Evolutionary conservation across 2,797 vertebrate genomes (phyloP), one percentile per base, ranked within the genome.

Genomic region (Alfaro cultratus): DNA sequence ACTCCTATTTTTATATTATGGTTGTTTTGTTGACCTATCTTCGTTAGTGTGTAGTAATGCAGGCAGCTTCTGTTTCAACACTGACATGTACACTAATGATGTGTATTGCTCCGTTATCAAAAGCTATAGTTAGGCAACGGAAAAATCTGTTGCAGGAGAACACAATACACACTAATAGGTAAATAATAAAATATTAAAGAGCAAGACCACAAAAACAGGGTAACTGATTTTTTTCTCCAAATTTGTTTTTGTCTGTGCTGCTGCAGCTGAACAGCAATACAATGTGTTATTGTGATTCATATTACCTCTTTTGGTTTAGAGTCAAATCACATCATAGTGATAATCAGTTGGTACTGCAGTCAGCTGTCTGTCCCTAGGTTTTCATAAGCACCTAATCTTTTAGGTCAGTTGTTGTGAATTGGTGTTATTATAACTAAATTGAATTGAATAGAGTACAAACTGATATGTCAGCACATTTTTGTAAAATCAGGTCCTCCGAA

Each of bases 181-280:
- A 82, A 82, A 77, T 70, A 47, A 73, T 75, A 18, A 55, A 75
- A 80, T 64, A 9, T 71, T 75, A 62, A 75, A 64, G 31, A 74
- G 36, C 31, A 62, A 75, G n/a, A 16, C 49, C 46, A 34, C 41
- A 74, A 47, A 75, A 62, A 34, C 46, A n/a, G 34, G 36, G 29
- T 79, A 73, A 72, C 36, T 76, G 67, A 47, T 76, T 74, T 73
- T 70, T 71, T 53, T 15, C 43, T 57, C 21, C 4, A 41, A 6
- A 78, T 78, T 57, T 47, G 60, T 82, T 67, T 55, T 57, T 13
- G 12, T 9, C 18, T 77, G 47, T 55, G 64, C 29, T 53, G 21
- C n/a, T 74, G 60, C n/a, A 73, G n/a, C 31, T 21, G 10, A 62
- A 46, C 4, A 8, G 45, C 3, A 76, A 34, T 15, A 3, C 23